These are phyloP conservation scores for Brachionus asplanchnoidis DNA, from an alignment of 1,140 invertebrate genomes.

Conservation along the genomic window DNA sequence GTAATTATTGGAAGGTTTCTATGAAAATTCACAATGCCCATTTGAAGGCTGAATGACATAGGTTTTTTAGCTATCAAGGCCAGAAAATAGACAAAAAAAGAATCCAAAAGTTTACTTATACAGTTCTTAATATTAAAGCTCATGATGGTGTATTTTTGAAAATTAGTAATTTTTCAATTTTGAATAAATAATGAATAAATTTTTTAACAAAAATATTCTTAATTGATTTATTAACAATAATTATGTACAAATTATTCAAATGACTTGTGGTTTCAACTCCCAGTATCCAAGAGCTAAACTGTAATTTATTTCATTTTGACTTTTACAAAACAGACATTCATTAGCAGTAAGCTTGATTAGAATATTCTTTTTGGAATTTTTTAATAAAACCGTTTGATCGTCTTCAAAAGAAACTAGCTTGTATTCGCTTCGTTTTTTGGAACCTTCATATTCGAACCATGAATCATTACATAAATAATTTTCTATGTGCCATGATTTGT, in stretches of 20 bases:
- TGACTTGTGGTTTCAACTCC: neutral
- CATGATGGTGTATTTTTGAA: too few species aligned
- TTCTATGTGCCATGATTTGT: neutral
- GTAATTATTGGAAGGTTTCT: too few species aligned
- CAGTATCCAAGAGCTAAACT: neutral
- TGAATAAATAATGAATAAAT: too few species aligned
- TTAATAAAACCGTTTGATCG: neutral
- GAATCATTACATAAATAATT: slow-evolving; percentile 13
- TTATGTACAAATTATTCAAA: neutral
- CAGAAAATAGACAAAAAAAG: too few species aligned
- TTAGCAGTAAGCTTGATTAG: neutral
- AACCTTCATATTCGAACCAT: neutral
- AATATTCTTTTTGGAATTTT: neutral
- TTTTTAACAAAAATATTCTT: too few species aligned
- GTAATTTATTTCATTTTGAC: neutral
- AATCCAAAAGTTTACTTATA: too few species aligned
- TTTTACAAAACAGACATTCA: neutral
- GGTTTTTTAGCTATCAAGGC: too few species aligned
- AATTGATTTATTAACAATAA: too few species aligned
- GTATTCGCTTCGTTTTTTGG: neutral
- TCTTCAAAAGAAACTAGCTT: neutral
- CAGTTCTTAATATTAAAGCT: too few species aligned
- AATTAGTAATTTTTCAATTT: too few species aligned
- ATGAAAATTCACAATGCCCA: too few species aligned
- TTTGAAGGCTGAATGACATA: too few species aligned